Evolutionary conservation across 2,113 vertebrate genomes (phyloP), one percentile per base, ranked within the genome.

Genomic region (Chaetorhynchus papuensis): DNA sequence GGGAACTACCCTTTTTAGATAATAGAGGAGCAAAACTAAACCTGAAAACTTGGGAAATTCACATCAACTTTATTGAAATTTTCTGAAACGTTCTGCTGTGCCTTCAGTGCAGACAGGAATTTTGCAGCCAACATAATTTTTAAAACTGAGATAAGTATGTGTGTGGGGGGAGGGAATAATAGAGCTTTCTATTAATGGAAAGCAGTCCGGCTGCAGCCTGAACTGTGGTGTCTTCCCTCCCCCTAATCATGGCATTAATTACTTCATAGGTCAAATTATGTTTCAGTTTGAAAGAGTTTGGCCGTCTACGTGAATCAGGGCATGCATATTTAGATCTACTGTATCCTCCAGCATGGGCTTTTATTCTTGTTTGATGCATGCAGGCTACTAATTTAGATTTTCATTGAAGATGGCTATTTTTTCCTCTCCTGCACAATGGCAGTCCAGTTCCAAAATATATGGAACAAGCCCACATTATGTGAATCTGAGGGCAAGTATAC

Each of bases 171-270:
- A 91, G 35, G 69, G 56, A 80, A 93, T 76, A 96, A 94, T 59
- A 92, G 69, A 96, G 63, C 22, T 90, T 90, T 90, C 92, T 95
- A 94, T 93, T 97, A 94, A 92, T 81, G 87, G 94, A 97, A 92
- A 89, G 83, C 89, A 88, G 88, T 70, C 70, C 0, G 56, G 88
- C 83, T 96, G 72, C 89, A 96, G 89, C 65, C 75, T 94, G 96
- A 94, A 94, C 83, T 61, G 60, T 76, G 57, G 78, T 83, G 75
- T 91, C 79, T 87, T 90, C 60, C 79, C 82, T 92, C 90, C 92
- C 74, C 87, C 52, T 91, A 94, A 95, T 94, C 85, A 86, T 27
- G 76, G 87, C 85, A 92, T 86, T 93, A 95, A 95, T 95, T 89
- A 95, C 80, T 95, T 71, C 95, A 94, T 42, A 93, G 94, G 90